Conservation (phyloP, 2,888 invertebrate species). For the Psylliodes chrysocephalus region DNA sequence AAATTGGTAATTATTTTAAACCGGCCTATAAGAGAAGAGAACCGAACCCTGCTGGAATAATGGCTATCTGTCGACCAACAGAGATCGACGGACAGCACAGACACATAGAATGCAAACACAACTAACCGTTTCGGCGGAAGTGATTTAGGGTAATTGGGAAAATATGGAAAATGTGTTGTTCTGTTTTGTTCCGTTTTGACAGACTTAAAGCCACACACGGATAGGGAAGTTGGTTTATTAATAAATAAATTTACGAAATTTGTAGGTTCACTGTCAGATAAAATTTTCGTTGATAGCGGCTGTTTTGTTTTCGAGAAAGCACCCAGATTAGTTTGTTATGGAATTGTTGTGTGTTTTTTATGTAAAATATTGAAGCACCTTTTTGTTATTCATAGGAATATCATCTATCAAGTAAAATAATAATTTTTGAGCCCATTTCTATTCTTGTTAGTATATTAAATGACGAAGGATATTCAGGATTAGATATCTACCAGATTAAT, state of each 20-base stretch:
- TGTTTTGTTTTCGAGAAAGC: neutral
- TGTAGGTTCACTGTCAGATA: constrained; percentile 1
- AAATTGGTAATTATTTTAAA: no score
- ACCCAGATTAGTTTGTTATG: no score
- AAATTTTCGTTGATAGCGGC: neutral
- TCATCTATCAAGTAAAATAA: no score
- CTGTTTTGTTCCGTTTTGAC: constrained; percentile 46
- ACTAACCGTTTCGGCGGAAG: constrained; percentile 53
- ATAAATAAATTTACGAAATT: constrained; percentile 17
- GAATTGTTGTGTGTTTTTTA: neutral
- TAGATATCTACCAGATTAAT: no score
- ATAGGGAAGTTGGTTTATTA: constrained; percentile 19
- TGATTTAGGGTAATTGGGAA: constrained; percentile 57
- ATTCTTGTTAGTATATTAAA: no score
- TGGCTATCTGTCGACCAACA: constrained; percentile 46
- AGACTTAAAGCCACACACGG: constrained; percentile 20
- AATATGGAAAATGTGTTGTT: constrained; percentile 60
- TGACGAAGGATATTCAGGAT: no score
- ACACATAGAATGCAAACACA: constrained; percentile 22
- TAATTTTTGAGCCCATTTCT: no score
- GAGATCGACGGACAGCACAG: constrained; percentile 43
- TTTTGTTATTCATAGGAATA: no score
- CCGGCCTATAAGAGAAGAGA: constrained; percentile 42
- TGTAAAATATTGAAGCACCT: no score
- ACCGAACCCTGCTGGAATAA: constrained; percentile 52